Conservation (phyloP, 1,140 invertebrate species). For the Augochlora pura region DNA sequence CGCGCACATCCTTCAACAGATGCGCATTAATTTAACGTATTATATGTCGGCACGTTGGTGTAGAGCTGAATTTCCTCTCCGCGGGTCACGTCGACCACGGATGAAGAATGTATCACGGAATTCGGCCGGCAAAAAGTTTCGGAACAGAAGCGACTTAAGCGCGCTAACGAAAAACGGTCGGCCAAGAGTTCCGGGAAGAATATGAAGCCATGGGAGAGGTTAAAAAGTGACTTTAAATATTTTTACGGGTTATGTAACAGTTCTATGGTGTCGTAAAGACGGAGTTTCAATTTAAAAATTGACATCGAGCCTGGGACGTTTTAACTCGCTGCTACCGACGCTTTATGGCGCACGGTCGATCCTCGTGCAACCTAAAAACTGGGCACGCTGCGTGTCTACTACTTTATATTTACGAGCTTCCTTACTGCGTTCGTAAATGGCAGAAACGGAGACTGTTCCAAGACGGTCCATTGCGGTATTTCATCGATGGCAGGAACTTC, state of each 20-base stretch:
- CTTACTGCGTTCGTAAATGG: not conserved
- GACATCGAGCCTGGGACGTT: not conserved
- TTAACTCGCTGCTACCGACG: not conserved
- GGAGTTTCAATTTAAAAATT: not conserved
- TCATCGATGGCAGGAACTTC: no score
- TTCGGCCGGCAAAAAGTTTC: not conserved
- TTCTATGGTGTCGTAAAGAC: not conserved
- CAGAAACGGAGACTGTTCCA: no score
- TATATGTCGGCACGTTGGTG: not conserved
- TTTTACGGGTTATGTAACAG: not conserved
- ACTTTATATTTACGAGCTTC: not conserved
- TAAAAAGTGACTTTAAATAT: not conserved
- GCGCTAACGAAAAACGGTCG: not conserved
- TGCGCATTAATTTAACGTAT: constrained; percentile 25
- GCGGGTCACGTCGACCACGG: not conserved
- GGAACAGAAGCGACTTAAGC: not conserved
- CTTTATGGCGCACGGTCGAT: not conserved
- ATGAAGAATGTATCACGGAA: not conserved
- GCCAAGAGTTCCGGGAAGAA: not conserved
- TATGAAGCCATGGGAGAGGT: not conserved
- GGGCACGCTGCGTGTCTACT: not conserved
- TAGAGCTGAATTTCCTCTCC: constrained; percentile 8
- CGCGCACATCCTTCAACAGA: constrained; percentile 21
- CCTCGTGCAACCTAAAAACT: not conserved
- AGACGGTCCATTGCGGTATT: no score